These are phyloP conservation scores for Mesoclemmys tuberculata DNA, from an alignment of 2,113 vertebrate species.

Conservation along the genomic window DNA sequence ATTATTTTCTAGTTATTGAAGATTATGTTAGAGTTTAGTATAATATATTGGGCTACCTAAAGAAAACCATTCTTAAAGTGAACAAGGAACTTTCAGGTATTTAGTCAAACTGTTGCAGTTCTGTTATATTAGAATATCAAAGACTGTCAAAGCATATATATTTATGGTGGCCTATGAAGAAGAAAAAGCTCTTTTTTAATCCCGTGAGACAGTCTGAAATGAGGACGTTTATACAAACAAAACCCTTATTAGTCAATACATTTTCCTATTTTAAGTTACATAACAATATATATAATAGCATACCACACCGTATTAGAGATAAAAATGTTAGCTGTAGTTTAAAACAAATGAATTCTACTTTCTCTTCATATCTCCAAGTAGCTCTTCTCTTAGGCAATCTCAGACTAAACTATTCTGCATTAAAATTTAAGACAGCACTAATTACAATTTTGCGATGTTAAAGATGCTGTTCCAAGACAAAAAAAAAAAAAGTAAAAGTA, in stretches of 20 bases:
- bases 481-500: not conserved
- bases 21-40: not conserved
- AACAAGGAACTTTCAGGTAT: not conserved
- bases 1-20: not conserved
- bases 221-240: not conserved
- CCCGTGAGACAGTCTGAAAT: not conserved
- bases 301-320: not conserved
- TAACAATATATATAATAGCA: not conserved
- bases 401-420: not conserved
- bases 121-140: not conserved
- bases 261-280: not conserved
- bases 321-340: not conserved
- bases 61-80: not conserved
- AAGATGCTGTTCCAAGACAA: not conserved
- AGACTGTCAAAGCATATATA: not conserved
- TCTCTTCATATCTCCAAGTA: not conserved
- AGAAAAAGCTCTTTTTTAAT: not conserved
- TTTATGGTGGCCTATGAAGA: not conserved
- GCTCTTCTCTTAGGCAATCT: not conserved
- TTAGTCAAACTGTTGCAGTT: not conserved
- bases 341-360: not conserved
- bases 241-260: rapidly evolving
- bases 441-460: not conserved
- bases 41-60: not conserved
- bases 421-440: not conserved